Base-by-base conservation (phyloP, 1,140 invertebrate genomes). In the Pygmarrhopalites habei region DNA sequence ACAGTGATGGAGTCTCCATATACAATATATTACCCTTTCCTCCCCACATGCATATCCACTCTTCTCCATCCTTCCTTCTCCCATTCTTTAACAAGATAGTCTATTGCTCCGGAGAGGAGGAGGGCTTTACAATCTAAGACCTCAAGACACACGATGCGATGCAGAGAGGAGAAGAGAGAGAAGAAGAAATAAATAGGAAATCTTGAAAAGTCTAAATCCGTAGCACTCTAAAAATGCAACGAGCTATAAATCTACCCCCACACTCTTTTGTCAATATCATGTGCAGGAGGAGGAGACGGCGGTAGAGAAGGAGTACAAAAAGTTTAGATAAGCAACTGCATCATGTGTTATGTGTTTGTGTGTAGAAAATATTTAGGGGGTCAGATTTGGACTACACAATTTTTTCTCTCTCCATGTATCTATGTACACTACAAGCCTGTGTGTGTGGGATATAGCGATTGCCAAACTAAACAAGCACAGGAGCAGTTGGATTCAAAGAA, bases 1-100 rank as follows among this genome's bases (percentile, higher is more conserved):
- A 7, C 32, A 35, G 5, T 15, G 5, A 35, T 35, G 15, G 32
- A 5, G 5, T 7, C 15, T 7, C 32, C 5, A 7, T 35, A 35
- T 35, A 35, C 32, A n/a, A 35, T 35, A 15, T 15, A 35, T 35
- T 7, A 35, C 15, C 5, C 15, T 52, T 25, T 23, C 25, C 25
- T 46, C 21, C 44, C 30, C 29, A 49, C 28, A 61, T 61, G 58
- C 21, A 61, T 53, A 23, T 60, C 43, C 43, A 60, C 58, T 29
- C 30, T 14, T 28, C 28, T 5, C 44, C n/a, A 25, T 25, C 5
- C n/a, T 47, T 19, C 5, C 7, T 25, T 25, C n/a, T n/a, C 39
- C 12, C 39, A 12, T 12, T 12, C n/a, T 41, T n/a, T 41, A 41
- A 12, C 39, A n/a, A 12, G 12, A 12, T n/a, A 12, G 12, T 41